A percentile compares a stretch with the other conserved stretches of the same genome.
Evolutionary conservation across 2,888 invertebrate genomes (phyloP).

Genomic region (Reticulitermes lucifugus): DNA sequence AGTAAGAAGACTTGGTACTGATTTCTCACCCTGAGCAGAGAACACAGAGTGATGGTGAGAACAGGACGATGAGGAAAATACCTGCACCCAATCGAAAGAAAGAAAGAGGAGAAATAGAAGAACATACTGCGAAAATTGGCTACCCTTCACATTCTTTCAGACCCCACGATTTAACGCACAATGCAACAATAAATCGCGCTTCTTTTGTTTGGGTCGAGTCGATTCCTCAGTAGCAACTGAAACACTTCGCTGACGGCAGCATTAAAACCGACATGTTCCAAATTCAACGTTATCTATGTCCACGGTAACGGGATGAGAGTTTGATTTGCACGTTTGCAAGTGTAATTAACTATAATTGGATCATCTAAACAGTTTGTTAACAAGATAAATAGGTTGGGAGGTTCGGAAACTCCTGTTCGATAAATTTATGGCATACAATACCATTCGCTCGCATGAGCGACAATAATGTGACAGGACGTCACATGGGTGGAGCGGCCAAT

Average conservation of each 20-base stretch:
- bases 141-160: too few relatives aligned
- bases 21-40: too few relatives aligned
- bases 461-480: background rate
- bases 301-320: background rate
- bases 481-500: background rate
- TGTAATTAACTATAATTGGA: constrained; percentile 36
- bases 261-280: background rate
- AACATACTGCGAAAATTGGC: too few relatives aligned
- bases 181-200: too few relatives aligned
- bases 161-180: too few relatives aligned
- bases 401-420: constrained; percentile 20
- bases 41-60: too few relatives aligned
- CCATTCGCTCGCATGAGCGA: background rate
- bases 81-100: too few relatives aligned
- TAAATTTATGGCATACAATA: constrained; percentile 15
- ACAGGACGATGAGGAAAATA: too few relatives aligned
- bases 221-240: background rate
- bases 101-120: too few relatives aligned
- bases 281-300: background rate
- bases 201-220: background rate
- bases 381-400: constrained; percentile 18
- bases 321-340: constrained; percentile 33
- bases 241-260: background rate
- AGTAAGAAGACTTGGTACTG: too few relatives aligned
- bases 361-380: constrained; percentile 33